A percentile compares a stretch with the other conserved stretches of the same genome.
These are phyloP conservation scores for Coptodon bakossiorum DNA, from an alignment of 2,113 vertebrate genomes.

Conservation along the genomic window DNA sequence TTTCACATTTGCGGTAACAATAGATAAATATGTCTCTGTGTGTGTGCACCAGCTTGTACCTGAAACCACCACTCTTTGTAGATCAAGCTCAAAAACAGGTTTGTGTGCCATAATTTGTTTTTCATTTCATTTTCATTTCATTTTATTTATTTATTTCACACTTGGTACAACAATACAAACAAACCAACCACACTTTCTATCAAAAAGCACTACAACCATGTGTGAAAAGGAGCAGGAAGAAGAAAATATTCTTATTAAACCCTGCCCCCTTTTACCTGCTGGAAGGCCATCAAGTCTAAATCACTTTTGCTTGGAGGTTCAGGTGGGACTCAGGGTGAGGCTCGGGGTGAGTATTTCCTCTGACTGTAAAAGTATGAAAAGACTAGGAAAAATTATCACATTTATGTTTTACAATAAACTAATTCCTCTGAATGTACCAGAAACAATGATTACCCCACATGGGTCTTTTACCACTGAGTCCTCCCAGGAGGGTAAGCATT, in stretches of 20 bases:
- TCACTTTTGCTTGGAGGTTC: not conserved
- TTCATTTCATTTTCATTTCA: no score
- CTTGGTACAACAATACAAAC: no score
- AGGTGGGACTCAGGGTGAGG: not conserved
- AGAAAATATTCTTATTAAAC: no score
- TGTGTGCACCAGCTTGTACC: not conserved
- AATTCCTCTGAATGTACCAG: constrained; percentile 48
- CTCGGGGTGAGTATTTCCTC: not conserved
- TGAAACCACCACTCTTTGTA: constrained; percentile 38
- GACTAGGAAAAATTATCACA: constrained; percentile 44
- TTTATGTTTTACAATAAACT: constrained; percentile 60
- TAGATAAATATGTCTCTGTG: not conserved
- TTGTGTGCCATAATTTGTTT: constrained; percentile 43
- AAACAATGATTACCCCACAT: constrained; percentile 25
- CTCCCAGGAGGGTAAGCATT: constrained; percentile 53
- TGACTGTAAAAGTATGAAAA: constrained; percentile 44
- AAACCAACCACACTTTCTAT: no score
- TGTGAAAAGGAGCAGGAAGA: no score
- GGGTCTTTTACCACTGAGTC: not conserved
- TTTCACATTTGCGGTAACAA: not conserved
- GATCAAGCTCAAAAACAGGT: constrained; percentile 27
- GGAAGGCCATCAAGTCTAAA: constrained; percentile 35
- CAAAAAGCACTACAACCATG: no score
- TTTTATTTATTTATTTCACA: no score
- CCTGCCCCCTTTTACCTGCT: no score